Evolutionary conservation across 1,140 invertebrate species (phyloP), one percentile per base, ranked within the genome.

Genomic region (Rhizoglyphus robini): DNA sequence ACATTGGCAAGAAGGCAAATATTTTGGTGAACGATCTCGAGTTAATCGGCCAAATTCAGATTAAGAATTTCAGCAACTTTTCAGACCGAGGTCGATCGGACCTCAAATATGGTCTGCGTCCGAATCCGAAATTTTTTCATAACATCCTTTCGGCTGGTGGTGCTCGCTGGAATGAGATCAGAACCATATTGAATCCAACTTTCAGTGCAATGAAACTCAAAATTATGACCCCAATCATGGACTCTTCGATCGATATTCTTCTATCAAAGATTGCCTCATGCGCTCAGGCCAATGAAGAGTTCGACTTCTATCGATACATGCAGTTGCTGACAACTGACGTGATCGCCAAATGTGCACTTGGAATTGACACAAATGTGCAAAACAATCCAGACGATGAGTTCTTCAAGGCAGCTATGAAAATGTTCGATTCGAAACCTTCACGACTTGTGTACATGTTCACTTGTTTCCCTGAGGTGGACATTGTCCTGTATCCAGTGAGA

Each of bases 161-260:
- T 3, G 57, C 61, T 25, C 63, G 74, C n/a, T 82, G 81, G 81
- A 79, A 80, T 65, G 73, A 78, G 23, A 75, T 81, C 3, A 68
- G 81, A 8, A 71, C 70, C 3, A 72, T 78, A n/a, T 72, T 81
- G 29, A 78, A 78, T 38, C 79, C 80, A n/a, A 78, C 77, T 0
- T 82, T 82, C 68, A 79, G 77, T 38, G 72, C 76, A 11, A 65
- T 72, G 20, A 82, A 81, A 71, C 74, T 82, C 70, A 77, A 76
- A 70, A 73, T 70, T 15, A 74, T 79, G 74, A 67, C 67, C 20
- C 66, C 69, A 2, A 69, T 74, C 5, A 76, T 78, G 51, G 71
- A 75, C 38, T 51, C 69, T 8, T 75, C 69, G 30, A 70, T 78
- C 4, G 69, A 74, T 47, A 67, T 69, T 1, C 59, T 74, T 8